Evolutionary conservation across 2,888 invertebrate species (phyloP), one percentile per base, ranked within the genome.

Genomic region (Drosophila lacicola): DNA sequence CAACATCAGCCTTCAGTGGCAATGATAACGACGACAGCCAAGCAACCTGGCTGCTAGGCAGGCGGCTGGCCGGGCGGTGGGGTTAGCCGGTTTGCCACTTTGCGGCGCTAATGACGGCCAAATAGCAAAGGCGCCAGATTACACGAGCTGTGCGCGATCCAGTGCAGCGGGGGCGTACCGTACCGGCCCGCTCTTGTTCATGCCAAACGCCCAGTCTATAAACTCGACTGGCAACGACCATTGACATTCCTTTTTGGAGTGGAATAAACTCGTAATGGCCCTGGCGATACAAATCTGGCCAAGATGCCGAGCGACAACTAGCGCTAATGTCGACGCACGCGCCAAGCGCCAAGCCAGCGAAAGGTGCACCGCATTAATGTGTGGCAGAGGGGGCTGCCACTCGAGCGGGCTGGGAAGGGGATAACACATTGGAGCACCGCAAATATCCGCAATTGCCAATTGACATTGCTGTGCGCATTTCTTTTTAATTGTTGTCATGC

Each of bases 391-490:
- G 13, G 1, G 29, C 17, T 1, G 10, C 46, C 2, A 29, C 5
- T 11, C 11, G 13, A 25, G 34, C 14, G 3, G 2, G 21, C 19
- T 33, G 42, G 6, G 1, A n/a, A 4, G 4, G 6, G 13, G 55
- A n/a, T n/a, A 42, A 4, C 13, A 19, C 45, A 25, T 34, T 17
- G 54, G 17, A 47, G 17, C 33, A 41, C 13, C 19, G 44, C 76
- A 71, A 69, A 79, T 70, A 82, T 72, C 82, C 85, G 80, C 80
- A 75, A 78, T 78, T 71, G 69, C 70, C 78, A 82, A 75, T 78
- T 85, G 80, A 70, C 78, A 85, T 82, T 82, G 71, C 80, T 68
- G 58, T 64, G 83, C 70, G 70, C 78, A 80, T 83, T 83, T 86
- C 76, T 74, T 68, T 81, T 73, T 80, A 83, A 83, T 77, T 83